phyloP scores from a whole-genome alignment of 2,888 invertebrate genomes.

The Drosophila borborema region DNA sequence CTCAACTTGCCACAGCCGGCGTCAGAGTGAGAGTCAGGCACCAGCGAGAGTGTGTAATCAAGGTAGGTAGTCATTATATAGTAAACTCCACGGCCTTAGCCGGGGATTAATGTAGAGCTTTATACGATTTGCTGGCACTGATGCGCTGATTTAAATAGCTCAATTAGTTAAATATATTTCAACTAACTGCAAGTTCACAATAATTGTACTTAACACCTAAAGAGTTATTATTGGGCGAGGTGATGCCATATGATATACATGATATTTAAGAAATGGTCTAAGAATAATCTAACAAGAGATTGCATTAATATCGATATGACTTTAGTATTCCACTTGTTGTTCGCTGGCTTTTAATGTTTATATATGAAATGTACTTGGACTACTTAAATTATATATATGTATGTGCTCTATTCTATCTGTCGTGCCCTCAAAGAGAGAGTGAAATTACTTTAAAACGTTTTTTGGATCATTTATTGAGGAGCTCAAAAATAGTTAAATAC shows the following conservation, averaged over 20 bases:
- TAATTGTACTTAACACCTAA: not conserved
- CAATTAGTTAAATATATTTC: conserved; percentile 54
- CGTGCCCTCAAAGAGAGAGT: too few species aligned
- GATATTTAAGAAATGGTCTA: not conserved
- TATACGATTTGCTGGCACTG: conserved; percentile 53
- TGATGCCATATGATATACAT: not conserved
- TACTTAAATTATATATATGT: not conserved
- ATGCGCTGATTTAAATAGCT: conserved; percentile 65
- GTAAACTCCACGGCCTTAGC: conserved; percentile 63
- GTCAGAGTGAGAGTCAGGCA: conserved; percentile 18
- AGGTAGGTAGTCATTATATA: conserved; percentile 79
- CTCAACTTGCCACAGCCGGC: conserved; percentile 53
- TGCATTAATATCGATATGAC: not conserved
- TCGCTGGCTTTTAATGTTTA: not conserved
- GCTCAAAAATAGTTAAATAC: too few species aligned
- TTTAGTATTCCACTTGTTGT: not conserved
- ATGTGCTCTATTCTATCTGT: too few species aligned
- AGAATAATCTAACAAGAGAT: not conserved
- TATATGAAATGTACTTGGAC: not conserved
- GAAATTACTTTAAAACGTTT: too few species aligned
- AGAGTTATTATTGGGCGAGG: not conserved
- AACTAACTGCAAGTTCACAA: conserved; percentile 18
- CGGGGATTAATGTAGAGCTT: conserved; percentile 68
- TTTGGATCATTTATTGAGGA: too few species aligned
- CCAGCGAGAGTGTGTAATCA: conserved; percentile 69